Conservation (phyloP, 2,797 vertebrate genomes). For the Fratercula arctica region DNA sequence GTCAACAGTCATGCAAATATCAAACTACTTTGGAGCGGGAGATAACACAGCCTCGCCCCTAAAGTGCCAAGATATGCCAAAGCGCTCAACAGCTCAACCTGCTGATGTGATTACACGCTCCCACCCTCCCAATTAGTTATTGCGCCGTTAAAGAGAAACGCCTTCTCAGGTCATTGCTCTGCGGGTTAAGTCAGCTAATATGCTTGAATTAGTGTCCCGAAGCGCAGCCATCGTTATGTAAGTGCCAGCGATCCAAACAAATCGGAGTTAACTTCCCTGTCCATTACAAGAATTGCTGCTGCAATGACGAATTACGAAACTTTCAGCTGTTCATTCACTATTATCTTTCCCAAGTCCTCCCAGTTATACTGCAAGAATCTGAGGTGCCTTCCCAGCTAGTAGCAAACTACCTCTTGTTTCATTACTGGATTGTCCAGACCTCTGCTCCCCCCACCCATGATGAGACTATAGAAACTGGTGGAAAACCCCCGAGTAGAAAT, state of each 20-base stretch:
- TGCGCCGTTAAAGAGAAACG: not conserved
- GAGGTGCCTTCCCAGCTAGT: not conserved
- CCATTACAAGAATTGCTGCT: not conserved
- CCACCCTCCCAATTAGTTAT: not conserved
- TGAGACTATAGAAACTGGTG: rapidly evolving
- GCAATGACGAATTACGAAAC: not conserved
- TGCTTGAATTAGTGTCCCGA: not conserved
- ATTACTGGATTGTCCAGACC: not conserved
- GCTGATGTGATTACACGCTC: not conserved
- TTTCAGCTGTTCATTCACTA: not conserved
- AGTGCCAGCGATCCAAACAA: constrained; percentile 30
- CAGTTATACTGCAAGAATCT: rapidly evolving
- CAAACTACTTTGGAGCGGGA: not conserved
- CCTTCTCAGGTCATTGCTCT: constrained; percentile 31
- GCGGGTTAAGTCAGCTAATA: not conserved
- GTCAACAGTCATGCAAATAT: constrained; percentile 4
- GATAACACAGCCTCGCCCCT: not conserved
- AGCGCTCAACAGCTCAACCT: not conserved
- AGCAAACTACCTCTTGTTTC: not conserved
- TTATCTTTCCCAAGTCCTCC: not conserved
- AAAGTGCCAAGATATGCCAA: not conserved
- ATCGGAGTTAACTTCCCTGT: not conserved
- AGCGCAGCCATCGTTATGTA: not conserved
- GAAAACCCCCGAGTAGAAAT: not conserved
- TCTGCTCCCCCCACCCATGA: not conserved